Base-by-base conservation (phyloP, 2,113 vertebrate species). In the Lutjanus erythropterus region DNA sequence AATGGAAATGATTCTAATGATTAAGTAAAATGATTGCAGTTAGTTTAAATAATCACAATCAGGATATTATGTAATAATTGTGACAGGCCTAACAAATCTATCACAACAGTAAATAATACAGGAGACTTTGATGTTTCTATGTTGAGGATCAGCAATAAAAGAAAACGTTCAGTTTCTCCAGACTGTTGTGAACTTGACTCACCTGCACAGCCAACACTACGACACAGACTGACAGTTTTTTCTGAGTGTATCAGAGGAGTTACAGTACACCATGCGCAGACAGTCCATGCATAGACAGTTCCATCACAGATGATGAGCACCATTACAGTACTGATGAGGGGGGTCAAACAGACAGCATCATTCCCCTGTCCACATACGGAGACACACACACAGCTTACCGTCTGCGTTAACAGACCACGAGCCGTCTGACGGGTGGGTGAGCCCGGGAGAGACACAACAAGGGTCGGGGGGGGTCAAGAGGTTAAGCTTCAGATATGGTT, bases 321-420 rank as follows among this genome's bases (percentile, higher is more conserved):
- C 67, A n/a, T 33, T 25, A 61, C 85, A 82, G 50, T 9, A 74
- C 71, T 55, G 69, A 73, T 71, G 80, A 46, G 21, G 60, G 50
- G 21, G 60, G 41, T 14, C 12, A 15, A 58, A 82, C 65, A 91
- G 75, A 87, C 53, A 83, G 44, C 71, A n/a, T 77, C 64, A 23
- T 2, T 53, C 62, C 60, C 47, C 56, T 3, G 29, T 14, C 74
- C 37, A 79, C 33, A 62, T 15, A 80, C 5, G 27, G 37, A 31
- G 16, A 73, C 21, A 73, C 47, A 86, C 75, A 76, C 78, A 64
- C 84, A 84, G 71, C 93, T 94, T 93, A 94, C 91, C 93, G 49
- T 94, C 83, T 66, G 79, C 53, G 16, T 86, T 89, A 72, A 87
- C 84, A 84, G 85, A 85, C 75, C 80, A 84, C 53, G 84, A 78